Base-by-base conservation (phyloP, 2,888 invertebrate genomes). In the Abrostola triplasia region DNA sequence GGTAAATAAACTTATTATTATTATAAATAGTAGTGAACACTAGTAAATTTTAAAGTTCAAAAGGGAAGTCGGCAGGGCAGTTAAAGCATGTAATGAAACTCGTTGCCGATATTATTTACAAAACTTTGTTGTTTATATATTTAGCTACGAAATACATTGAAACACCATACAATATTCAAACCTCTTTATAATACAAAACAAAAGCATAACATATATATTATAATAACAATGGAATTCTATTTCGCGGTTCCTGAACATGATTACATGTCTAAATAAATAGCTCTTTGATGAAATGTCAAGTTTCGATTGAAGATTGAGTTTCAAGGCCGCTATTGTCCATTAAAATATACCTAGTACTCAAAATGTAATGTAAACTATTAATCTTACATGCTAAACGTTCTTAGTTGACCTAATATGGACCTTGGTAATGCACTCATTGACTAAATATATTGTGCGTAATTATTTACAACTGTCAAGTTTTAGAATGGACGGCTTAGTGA, bases 351-450 rank as follows among this genome's bases (percentile, higher is more conserved):
- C 8, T n/a, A n/a, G 13, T 1, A 38, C 24, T 12, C 8, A 5
- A 40, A 52, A 24, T 2, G 24, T 40, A 38, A 13, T 24, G 13
- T 13, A 47, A 47, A 47, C 24, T 47, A 47, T 9, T 38, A 38
- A 10, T 10, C 38, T 13, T 37, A 6, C 35, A 53, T 24, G 41
- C 11, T 35, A 35, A 41, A 41, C 10, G 6, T 48, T 48, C 48
- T 55, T 38, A 48, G 24, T 24, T 48, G 9, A 24, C 44, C 44
- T 47, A 47, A 47, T 38, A 24, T 6, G 10, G 55, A 42, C 67
- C 67, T 66, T 67, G 67, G 36, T 42, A 35, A 35, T 42, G 40
- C 47, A 51, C 51, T 56, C 50, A 58, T 44, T 11, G 36, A 10
- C 4, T 55, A 10, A 56, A 55, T 55, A 36, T 51, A 8, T 56